Evolutionary conservation across 2,888 invertebrate species (phyloP), one percentile per base, ranked within the genome.

Genomic region (Epirrhoe tristata): DNA sequence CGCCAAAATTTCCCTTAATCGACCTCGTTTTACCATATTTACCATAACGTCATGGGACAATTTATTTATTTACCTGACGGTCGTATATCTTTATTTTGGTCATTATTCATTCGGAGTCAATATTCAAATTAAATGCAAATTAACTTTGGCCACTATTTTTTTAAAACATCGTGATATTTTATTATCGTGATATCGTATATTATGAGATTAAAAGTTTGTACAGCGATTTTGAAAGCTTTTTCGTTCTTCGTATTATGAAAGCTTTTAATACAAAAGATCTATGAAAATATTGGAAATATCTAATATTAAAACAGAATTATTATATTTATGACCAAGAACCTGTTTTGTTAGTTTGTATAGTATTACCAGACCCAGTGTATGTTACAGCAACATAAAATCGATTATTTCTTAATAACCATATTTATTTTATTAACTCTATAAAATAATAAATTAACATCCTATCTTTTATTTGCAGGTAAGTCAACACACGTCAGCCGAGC

Each of bases 1-100:
- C 82, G 81, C 84, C 83, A 80, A 85, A 87, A 87, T 85, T 85
- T 81, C 77, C 82, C 77, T 80, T 85, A 84, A 84, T 83, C 79
- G 79, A 80, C 74, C 75, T 77, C 77, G 77, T 77, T 79, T 76
- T 58, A 63, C 67, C 64, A 65, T 73, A 71, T 71, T 74, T 74
- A 73, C 70, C 71, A 71, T 70, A 64, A 68, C 68, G 60, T 65
- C 63, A 66, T 67, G 63, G 61, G 63, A 53, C 62, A 58, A 62
- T 62, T 72, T 70, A 73, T 74, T 74, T 73, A 73, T 74, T 71
- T 70, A 67, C 69, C 52, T 46, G 58, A 43, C 43, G 53, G 56
- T 59, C 55, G 58, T 63, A 65, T 69, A 67, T 68, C 69, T 70
- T 70, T 67, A 70, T 64, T 61, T 58, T 54, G 60, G 57, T 54